Evolutionary conservation across 2,888 invertebrate species (phyloP).

Genomic region (Orgyia antiqua): DNA sequence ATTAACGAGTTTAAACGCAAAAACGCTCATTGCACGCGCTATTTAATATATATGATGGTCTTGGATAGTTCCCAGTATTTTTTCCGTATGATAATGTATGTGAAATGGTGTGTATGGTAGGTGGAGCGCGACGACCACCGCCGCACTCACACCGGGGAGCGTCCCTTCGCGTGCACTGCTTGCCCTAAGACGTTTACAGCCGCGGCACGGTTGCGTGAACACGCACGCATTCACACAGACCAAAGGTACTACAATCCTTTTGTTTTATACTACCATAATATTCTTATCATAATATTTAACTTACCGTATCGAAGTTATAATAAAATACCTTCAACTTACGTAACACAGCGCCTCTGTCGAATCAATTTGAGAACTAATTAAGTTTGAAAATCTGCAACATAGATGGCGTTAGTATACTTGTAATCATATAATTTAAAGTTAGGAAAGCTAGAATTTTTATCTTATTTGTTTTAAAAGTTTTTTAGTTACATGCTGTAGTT

Average conservation of each 20-base stretch:
- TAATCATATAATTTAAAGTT: too few relatives aligned
- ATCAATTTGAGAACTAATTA: background rate
- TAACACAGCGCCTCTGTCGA: conserved; percentile 3
- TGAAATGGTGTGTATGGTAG: conserved; percentile 43
- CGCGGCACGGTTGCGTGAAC: conserved; percentile 69
- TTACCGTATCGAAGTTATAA: too few relatives aligned
- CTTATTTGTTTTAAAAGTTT: too few relatives aligned
- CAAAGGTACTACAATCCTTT: conserved; percentile 52
- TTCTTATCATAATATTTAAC: too few relatives aligned
- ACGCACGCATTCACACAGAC: conserved; percentile 71
- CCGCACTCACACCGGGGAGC: conserved; percentile 71
- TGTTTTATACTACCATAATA: conserved; percentile 10
- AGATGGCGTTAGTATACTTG: conserved; percentile 15
- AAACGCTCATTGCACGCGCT: conserved; percentile 27
- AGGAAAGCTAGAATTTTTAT: too few relatives aligned
- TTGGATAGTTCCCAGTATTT: conserved; percentile 37
- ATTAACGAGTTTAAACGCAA: conserved; percentile 25
- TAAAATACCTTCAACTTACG: too few relatives aligned
- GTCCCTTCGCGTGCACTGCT: conserved; percentile 67
- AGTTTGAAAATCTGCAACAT: background rate
- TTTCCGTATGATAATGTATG: conserved; percentile 33
- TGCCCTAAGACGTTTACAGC: conserved; percentile 76
- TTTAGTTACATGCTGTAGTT: too few relatives aligned
- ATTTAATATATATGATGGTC: conserved; percentile 27
- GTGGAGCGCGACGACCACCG: conserved; percentile 76